phyloP scores from a whole-genome alignment of 2,113 vertebrate species.

The Boulengeromyrus knoepffleri region DNA sequence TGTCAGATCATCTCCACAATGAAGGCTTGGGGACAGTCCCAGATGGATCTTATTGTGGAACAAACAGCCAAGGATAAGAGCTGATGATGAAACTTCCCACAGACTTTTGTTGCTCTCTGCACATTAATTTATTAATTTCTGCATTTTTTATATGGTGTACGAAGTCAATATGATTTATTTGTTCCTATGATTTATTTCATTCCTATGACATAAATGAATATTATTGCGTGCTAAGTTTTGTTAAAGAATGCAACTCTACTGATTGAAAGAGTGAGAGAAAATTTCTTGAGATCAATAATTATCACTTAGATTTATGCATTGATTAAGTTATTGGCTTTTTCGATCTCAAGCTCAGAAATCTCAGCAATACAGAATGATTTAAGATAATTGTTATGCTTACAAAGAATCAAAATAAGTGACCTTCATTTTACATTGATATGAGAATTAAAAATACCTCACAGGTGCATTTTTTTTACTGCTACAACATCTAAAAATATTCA shows the following conservation, averaged over 20 bases:
- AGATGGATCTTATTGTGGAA: conserved; percentile 2
- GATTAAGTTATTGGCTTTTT: not conserved
- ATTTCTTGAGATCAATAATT: not conserved
- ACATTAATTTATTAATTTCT: conserved; percentile 14
- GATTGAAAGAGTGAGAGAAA: not conserved
- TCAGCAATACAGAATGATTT: not conserved
- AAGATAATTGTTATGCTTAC: not conserved
- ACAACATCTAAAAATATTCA: not conserved
- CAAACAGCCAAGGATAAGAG: conserved; percentile 5
- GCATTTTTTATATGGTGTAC: not conserved
- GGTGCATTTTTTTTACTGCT: not conserved
- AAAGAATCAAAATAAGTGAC: not conserved
- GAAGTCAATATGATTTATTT: not conserved
- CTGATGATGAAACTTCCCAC: not conserved
- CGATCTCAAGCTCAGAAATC: not conserved
- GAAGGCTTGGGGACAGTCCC: conserved; percentile 8
- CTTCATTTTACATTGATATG: not conserved
- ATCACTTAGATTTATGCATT: not conserved
- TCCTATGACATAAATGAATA: not conserved
- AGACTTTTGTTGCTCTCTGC: conserved; percentile 7
- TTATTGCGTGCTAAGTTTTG: not conserved
- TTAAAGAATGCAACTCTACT: not conserved
- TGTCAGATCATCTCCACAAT: not conserved
- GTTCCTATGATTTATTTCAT: not conserved
- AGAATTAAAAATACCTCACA: not conserved